Base-by-base conservation (phyloP, 2,888 invertebrate genomes). In the Tryphoninae sp. region DNA sequence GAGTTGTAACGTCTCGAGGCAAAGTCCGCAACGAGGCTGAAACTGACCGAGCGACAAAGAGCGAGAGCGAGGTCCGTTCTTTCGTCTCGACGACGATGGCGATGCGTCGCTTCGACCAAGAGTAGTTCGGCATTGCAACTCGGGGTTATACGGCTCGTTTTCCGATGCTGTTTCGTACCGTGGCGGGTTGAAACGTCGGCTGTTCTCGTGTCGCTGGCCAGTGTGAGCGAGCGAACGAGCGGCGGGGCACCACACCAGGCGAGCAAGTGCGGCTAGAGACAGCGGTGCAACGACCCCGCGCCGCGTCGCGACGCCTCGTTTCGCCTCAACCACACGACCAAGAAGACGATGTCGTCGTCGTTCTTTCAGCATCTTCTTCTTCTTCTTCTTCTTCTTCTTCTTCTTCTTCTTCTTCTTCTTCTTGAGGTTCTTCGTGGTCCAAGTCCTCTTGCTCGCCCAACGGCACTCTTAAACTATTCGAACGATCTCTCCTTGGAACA, bases 291-390 rank as follows among this genome's bases (percentile, higher is more conserved):
- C 78, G 81, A 82, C 81, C 81, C 81, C 81, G 81, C 82, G 80
- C 81, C 76, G 78, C 67, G 90, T 89, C 64, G 88, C 88, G 75
- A 86, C 86, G 69, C 89, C 89, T 68, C 87, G 81, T 67, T 89
- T 88, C 75, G 74, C 82, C 84, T 62, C 86, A 79, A 79, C 81
- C 74, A 78, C 81, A 76, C 76, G 68, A 82, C 75, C 65, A 82
- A 61, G 71, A 85, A 84, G 83, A 85, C 76, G 85, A 68, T 7
- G 67, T 49, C 72, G 81, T 59, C 81, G 68, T 65, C 78, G 65
- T 26, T 72, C 72, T 59, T 81, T 76, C 83, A 81, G 72, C 77
- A 78, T 55, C 67, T 73, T 62, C 73, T 65, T 55, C 62, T 33
- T 62, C 61, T 61, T 55, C 16, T 72, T 72, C 79, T 55, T 71